phyloP scores from a whole-genome alignment of 1,140 invertebrate species.

The Lordiphosa clarofinis region DNA sequence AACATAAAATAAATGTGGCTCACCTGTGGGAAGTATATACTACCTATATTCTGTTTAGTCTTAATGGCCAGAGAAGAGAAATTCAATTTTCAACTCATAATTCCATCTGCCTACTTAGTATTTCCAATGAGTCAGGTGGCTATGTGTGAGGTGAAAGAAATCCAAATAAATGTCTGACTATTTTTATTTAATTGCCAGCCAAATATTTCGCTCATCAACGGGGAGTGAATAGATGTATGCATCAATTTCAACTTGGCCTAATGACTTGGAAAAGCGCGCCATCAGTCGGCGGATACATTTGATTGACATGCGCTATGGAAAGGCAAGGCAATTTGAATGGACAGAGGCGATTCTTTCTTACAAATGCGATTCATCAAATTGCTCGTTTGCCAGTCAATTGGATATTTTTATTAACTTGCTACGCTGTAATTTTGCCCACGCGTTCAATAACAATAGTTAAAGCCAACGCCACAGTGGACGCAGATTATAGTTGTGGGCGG shows the following conservation, averaged over 20 bases:
- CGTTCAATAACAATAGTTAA: no score
- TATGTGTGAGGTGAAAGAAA: constrained; percentile 36
- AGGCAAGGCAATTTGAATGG: background rate
- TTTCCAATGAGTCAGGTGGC: constrained; percentile 27
- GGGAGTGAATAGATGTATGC: constrained; percentile 17
- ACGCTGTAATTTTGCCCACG: constrained; percentile 24
- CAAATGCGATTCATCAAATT: constrained; percentile 64
- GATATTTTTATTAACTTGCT: constrained; percentile 46
- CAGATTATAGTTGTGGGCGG: no score
- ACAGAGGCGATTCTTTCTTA: constrained; percentile 9
- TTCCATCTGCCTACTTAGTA: constrained; percentile 9
- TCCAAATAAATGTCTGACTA: constrained; percentile 46
- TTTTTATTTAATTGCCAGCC: constrained; percentile 55
- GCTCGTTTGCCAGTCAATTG: constrained; percentile 52
- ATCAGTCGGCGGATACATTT: constrained; percentile 1
- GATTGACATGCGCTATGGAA: constrained; percentile 9
- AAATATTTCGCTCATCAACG: constrained; percentile 53
- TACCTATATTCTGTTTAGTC: constrained; percentile 36
- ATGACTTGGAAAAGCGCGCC: constrained; percentile 11
- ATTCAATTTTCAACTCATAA: constrained; percentile 46
- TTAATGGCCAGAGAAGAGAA: constrained; percentile 46
- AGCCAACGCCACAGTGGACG: no score
- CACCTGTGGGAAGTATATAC: constrained; percentile 48
- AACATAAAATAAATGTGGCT: constrained; percentile 61
- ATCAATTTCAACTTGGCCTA: constrained; percentile 6